Conservation (phyloP, 1,140 invertebrate genomes). For the Pinna nobilis region DNA sequence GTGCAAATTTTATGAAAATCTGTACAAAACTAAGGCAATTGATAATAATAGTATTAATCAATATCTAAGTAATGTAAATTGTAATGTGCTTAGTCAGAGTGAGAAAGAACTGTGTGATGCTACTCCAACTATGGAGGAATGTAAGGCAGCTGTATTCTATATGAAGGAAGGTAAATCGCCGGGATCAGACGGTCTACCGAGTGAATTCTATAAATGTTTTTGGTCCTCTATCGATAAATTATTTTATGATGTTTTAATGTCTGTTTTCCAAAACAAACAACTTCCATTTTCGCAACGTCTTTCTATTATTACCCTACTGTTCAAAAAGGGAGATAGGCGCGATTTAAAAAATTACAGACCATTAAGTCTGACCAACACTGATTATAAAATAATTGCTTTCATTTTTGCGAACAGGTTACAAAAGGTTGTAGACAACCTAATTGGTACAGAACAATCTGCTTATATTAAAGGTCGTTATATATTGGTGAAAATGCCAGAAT, state of each 20-base stretch:
- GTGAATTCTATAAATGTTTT: conserved; percentile 12
- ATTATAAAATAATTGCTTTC: neutral
- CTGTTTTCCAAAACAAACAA: too few species aligned
- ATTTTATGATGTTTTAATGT: too few species aligned
- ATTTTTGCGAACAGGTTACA: neutral
- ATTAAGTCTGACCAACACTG: neutral
- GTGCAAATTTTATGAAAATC: neutral
- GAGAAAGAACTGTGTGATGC: too few species aligned
- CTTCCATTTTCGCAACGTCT: too few species aligned
- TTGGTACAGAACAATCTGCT: neutral
- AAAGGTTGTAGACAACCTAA: neutral
- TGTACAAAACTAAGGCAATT: neutral
- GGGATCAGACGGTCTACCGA: neutral
- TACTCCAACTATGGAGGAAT: neutral
- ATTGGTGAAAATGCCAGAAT: too few species aligned
- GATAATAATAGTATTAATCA: neutral
- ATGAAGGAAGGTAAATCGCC: neutral
- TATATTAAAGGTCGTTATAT: neutral
- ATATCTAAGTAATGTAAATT: neutral
- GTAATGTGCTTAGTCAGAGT: neutral
- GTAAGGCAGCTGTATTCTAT: neutral
- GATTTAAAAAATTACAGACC: neutral
- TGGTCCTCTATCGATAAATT: too few species aligned
- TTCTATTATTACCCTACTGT: too few species aligned
- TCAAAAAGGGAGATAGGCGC: too few species aligned